A percentile compares a stretch with the other conserved stretches of the same genome.
phyloP scores from a whole-genome alignment of 2,888 invertebrate genomes.

The Acleris cristana region DNA sequence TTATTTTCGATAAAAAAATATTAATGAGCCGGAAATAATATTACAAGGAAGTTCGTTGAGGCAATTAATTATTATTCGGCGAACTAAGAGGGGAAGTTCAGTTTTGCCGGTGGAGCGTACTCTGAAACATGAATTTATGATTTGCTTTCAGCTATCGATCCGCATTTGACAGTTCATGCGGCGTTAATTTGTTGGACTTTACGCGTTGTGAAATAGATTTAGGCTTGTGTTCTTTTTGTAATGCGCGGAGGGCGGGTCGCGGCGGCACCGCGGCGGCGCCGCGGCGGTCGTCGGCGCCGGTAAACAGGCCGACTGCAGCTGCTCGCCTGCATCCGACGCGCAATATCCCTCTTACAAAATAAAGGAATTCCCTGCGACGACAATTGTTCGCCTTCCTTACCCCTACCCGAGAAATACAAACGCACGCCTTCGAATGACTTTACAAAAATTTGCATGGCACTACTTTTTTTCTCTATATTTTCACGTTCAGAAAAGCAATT shows the following conservation, averaged over 20 bases:
- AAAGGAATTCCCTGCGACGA: constrained; percentile 77
- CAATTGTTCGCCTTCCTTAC: constrained; percentile 78
- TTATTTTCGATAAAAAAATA: constrained; percentile 36
- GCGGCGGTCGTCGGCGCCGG: constrained; percentile 51
- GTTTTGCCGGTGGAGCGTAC: constrained; percentile 7
- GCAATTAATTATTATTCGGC: constrained; percentile 32
- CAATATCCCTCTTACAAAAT: constrained; percentile 82
- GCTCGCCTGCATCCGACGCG: constrained; percentile 78
- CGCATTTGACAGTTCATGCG: not conserved
- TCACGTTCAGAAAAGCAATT: constrained; percentile 81
- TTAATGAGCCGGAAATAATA: constrained; percentile 36
- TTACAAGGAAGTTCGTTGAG: constrained; percentile 32
- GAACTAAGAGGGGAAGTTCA: constrained; percentile 5
- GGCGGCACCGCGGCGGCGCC: constrained; percentile 55
- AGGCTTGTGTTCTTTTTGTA: too few relatives aligned
- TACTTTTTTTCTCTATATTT: constrained; percentile 74
- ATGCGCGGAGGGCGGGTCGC: too few relatives aligned
- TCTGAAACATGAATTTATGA: not conserved
- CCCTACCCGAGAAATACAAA: constrained; percentile 81
- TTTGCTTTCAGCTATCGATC: not conserved
- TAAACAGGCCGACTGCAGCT: constrained; percentile 75
- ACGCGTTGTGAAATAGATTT: not conserved
- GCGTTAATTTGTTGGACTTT: not conserved
- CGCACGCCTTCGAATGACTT: constrained; percentile 82
- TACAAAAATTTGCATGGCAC: constrained; percentile 82